phyloP scores from a whole-genome alignment of 2,888 invertebrate species.

The Tetragnatha montana region DNA sequence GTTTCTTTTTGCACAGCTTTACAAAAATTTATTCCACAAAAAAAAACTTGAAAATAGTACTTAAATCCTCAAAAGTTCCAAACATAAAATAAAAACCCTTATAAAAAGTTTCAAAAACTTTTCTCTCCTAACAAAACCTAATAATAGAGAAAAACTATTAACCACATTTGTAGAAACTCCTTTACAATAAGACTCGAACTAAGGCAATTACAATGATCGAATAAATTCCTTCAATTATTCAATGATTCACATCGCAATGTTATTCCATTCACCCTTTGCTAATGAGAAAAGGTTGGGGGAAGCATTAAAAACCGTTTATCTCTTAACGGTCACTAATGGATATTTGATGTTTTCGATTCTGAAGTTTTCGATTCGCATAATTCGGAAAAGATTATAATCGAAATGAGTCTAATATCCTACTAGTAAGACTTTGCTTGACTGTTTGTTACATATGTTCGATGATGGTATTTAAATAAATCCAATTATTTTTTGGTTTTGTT shows the following conservation, averaged over 20 bases:
- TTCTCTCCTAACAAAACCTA: neutral
- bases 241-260: neutral
- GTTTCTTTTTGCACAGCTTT: no score
- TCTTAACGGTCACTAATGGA: constrained; percentile 48
- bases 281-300: constrained; percentile 43
- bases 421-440: no score
- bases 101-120: no score
- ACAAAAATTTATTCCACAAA: no score
- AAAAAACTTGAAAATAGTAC: no score
- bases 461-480: neutral
- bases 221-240: neutral
- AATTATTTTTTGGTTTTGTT: neutral
- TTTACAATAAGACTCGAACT: neutral
- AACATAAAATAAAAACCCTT: no score
- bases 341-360: constrained; percentile 52
- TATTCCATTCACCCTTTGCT: neutral
- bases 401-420: no score
- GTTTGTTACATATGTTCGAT: no score
- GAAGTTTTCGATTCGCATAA: neutral
- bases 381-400: constrained; percentile 19
- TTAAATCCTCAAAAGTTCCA: no score
- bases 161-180: neutral
- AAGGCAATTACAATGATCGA: neutral
- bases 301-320: constrained; percentile 47
- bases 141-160: neutral